A percentile compares a stretch with the other conserved stretches of the same genome.
Evolutionary conservation across 2,113 vertebrate genomes (phyloP).

Genomic region (Cyphomyrus discorhynchus): DNA sequence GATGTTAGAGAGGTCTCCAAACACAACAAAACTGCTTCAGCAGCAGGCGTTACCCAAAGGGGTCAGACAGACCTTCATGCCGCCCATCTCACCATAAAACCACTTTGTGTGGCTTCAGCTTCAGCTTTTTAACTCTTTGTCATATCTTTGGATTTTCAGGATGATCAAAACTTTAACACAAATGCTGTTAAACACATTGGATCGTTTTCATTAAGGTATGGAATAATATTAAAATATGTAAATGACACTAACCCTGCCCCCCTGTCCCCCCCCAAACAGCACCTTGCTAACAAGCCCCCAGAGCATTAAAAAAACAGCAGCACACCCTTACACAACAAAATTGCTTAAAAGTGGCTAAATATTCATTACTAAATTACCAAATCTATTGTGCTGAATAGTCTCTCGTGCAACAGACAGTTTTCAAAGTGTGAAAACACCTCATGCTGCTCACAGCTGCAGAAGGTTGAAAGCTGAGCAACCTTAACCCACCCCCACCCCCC

Average conservation of each 20-base stretch:
- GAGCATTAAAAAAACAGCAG: not conserved
- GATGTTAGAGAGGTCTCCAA: not conserved
- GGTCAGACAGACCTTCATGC: not conserved
- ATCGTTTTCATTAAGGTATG: not conserved
- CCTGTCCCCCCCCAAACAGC: not conserved
- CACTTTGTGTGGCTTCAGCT: not conserved
- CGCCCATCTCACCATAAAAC: not conserved
- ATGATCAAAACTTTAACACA: not conserved
- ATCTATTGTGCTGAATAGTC: not conserved
- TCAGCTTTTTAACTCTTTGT: not conserved
- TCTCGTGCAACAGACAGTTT: not conserved
- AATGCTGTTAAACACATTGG: not conserved
- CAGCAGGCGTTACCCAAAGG: not conserved
- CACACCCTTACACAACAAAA: not conserved
- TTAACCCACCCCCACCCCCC: not conserved
- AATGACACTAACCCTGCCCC: not conserved
- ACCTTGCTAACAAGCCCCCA: not conserved
- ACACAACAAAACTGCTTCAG: not conserved
- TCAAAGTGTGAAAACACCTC: not conserved
- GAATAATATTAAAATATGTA: not conserved
- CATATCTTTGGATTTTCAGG: not conserved
- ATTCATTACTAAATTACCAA: not conserved
- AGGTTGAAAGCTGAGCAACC: not conserved
- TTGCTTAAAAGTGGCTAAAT: not conserved
- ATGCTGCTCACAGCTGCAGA: not conserved